Evolutionary conservation across 1,140 invertebrate genomes (phyloP).

Genomic region (Ceratina australensis): DNA sequence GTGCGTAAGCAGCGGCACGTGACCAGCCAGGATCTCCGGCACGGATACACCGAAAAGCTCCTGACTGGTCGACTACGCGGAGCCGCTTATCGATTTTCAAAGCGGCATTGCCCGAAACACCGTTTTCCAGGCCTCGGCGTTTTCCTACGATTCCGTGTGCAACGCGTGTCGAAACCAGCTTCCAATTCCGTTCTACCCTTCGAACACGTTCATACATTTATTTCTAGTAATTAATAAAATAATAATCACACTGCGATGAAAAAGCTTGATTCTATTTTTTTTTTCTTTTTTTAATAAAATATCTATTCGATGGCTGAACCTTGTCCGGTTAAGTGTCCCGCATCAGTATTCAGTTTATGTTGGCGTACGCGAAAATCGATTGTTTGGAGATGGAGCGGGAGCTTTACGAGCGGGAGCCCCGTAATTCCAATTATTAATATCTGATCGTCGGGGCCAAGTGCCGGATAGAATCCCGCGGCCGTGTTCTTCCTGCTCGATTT

Average conservation of each 20-base stretch:
- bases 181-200: too few relatives aligned
- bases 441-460: background rate
- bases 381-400: constrained; percentile 4
- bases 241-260: too few relatives aligned
- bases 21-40: constrained; percentile 60
- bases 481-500: background rate
- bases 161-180: background rate
- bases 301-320: background rate
- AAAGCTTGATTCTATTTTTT: background rate
- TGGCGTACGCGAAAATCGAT: background rate
- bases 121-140: constrained; percentile 49
- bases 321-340: background rate
- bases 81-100: constrained; percentile 66
- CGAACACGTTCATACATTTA: too few relatives aligned
- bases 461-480: background rate
- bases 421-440: constrained; percentile 29
- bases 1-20: constrained; percentile 51
- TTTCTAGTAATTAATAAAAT: background rate
- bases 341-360: constrained; percentile 9
- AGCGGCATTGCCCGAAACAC: constrained; percentile 62
- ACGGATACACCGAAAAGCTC: constrained; percentile 64
- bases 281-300: background rate
- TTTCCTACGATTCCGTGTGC: constrained; percentile 22
- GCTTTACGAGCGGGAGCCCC: constrained; percentile 9
- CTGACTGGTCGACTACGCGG: constrained; percentile 65